phyloP scores from a whole-genome alignment of 2,888 invertebrate genomes.

The Busseola fusca region DNA sequence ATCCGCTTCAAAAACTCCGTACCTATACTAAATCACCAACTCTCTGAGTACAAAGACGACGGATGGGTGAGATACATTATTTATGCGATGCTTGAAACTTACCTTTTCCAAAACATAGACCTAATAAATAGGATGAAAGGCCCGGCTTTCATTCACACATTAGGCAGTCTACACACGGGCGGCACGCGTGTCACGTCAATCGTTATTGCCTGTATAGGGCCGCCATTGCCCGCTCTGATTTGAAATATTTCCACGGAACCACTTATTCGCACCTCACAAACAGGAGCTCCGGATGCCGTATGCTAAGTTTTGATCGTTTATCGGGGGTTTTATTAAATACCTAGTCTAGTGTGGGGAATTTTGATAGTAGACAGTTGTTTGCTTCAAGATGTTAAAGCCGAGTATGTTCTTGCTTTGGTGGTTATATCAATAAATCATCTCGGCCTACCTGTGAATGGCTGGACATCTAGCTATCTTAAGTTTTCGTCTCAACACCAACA shows the following conservation, averaged over 20 bases:
- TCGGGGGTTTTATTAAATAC: conserved; percentile 33
- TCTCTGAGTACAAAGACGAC: conserved; percentile 50
- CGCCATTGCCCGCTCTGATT: conserved; percentile 83
- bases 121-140: conserved; percentile 82
- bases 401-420: not conserved
- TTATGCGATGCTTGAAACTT: conserved; percentile 64
- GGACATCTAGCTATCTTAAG: not conserved
- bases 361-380: not conserved
- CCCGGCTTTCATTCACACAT: conserved; percentile 79
- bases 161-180: conserved; percentile 82
- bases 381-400: not conserved
- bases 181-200: conserved; percentile 85
- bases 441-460: not conserved
- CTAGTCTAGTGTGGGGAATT: not conserved
- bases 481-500: not conserved
- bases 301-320: conserved; percentile 73
- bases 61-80: conserved; percentile 52
- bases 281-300: conserved; percentile 66
- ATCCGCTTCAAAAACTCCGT: conserved; percentile 1
- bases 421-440: not conserved
- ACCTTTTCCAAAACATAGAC: conserved; percentile 75
- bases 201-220: conserved; percentile 84
- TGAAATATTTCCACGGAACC: conserved; percentile 89
- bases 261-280: conserved; percentile 86
- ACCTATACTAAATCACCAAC: conserved; percentile 23